Conservation (phyloP, 2,113 vertebrate species). For the Myotis brandtii region DNA sequence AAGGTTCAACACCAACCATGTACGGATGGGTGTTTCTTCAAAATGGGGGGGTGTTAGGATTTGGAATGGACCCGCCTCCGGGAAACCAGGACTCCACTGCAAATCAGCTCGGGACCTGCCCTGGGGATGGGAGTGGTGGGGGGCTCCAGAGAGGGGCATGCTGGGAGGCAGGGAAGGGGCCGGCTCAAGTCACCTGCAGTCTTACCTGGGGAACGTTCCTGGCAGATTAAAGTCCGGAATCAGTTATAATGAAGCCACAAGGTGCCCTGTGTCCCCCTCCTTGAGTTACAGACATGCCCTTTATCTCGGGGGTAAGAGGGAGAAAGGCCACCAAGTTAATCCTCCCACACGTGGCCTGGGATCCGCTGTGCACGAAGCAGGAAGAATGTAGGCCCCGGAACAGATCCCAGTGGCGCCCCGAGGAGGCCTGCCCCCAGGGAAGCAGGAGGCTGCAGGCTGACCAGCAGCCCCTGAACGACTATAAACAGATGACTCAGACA, state of each 20-base stretch:
- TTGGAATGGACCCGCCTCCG: not conserved
- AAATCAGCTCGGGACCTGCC: not conserved
- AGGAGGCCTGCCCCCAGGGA: not conserved
- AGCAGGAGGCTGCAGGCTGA: not conserved
- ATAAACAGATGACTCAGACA: too few species aligned
- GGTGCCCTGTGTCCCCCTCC: not conserved
- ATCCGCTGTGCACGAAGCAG: not conserved
- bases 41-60: not conserved
- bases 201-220: not conserved
- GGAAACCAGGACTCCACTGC: not conserved
- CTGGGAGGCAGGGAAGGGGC: not conserved
- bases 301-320: not conserved
- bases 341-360: accelerated
- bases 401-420: accelerated
- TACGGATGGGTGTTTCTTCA: slow-evolving; percentile 55
- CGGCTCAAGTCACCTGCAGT: not conserved
- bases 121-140: not conserved
- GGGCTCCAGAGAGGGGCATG: too few species aligned
- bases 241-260: not conserved
- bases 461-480: too few species aligned
- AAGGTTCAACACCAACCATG: slow-evolving; percentile 85
- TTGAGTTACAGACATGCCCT: not conserved
- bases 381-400: not conserved
- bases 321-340: not conserved
- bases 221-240: not conserved